Conservation (phyloP, 2,888 invertebrate species). For the Gymnoscelis rufifasciata region DNA sequence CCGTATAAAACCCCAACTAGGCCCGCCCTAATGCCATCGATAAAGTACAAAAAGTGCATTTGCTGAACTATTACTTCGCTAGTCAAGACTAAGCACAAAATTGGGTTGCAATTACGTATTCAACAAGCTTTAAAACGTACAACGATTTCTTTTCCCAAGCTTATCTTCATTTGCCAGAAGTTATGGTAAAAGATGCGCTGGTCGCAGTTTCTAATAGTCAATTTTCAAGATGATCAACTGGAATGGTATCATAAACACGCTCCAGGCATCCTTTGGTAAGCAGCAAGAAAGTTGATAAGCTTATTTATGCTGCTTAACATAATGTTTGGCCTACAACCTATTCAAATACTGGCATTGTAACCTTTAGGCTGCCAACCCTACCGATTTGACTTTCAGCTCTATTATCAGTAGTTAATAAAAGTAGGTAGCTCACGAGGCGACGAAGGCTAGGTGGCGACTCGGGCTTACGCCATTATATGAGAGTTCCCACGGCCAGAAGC, state of each 20-base stretch:
- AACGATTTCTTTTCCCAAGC: constrained; percentile 19
- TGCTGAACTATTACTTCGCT: constrained; percentile 26
- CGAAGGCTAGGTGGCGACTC: constrained; percentile 32
- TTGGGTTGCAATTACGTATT: constrained; percentile 23
- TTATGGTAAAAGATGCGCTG: constrained; percentile 12
- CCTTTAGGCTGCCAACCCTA: constrained; percentile 37
- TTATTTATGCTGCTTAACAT: constrained; percentile 24
- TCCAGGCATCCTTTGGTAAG: constrained; percentile 16
- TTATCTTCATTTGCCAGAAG: constrained; percentile 14
- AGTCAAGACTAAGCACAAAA: constrained; percentile 13
- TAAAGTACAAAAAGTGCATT: constrained; percentile 62
- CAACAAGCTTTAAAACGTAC: constrained; percentile 16
- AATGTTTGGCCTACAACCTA: constrained; percentile 28
- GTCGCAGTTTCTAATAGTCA: constrained; percentile 16
- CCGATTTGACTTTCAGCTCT: constrained; percentile 46
- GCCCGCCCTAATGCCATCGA: constrained; percentile 62
- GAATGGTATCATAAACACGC: constrained; percentile 17
- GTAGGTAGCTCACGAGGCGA: constrained; percentile 47
- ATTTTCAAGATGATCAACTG: constrained; percentile 13
- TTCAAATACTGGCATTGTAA: constrained; percentile 29
- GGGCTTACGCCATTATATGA: constrained; percentile 18
- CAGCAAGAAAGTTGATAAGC: constrained; percentile 26
- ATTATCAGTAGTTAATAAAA: constrained; percentile 58
- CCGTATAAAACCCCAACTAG: constrained; percentile 57
- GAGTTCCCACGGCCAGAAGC: constrained; percentile 16